These are phyloP conservation scores for Gasterosteus nipponicus DNA, from an alignment of 2,113 vertebrate species.

Conservation along the genomic window DNA sequence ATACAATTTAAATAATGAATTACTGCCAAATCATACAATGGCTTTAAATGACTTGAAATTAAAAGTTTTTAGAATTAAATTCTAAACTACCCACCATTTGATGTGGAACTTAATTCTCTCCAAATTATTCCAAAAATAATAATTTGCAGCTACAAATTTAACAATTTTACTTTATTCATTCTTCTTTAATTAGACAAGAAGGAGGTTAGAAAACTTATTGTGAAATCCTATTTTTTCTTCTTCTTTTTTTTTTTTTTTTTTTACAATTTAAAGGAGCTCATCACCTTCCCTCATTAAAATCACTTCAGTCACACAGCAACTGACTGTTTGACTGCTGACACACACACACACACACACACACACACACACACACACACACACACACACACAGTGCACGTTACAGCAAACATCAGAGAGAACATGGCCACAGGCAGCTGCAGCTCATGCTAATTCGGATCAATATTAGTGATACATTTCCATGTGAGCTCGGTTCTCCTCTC, in stretches of 20 bases:
- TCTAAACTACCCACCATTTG: background rate
- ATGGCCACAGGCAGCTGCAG: slow-evolving; percentile 60
- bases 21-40: background rate
- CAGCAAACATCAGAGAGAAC: slow-evolving; percentile 50
- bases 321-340: slow-evolving; percentile 8
- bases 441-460: slow-evolving; percentile 68
- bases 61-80: background rate
- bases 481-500: slow-evolving; percentile 57
- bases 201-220: background rate
- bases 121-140: background rate
- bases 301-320: slow-evolving; percentile 7
- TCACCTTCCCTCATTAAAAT: slow-evolving; percentile 6
- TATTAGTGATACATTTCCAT: slow-evolving; percentile 67
- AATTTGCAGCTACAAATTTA: background rate
- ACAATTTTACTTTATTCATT: background rate
- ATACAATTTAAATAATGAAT: background rate
- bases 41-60: background rate
- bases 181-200: background rate
- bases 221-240: background rate
- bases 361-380: slow-evolving; percentile 24
- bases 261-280: slow-evolving; percentile 13
- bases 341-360: slow-evolving; percentile 12
- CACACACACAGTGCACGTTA: background rate
- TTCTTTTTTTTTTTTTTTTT: slow-evolving; percentile 16
- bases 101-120: background rate